Evolutionary conservation across 2,113 vertebrate species (phyloP).

Genomic region (Euleptes europaea): DNA sequence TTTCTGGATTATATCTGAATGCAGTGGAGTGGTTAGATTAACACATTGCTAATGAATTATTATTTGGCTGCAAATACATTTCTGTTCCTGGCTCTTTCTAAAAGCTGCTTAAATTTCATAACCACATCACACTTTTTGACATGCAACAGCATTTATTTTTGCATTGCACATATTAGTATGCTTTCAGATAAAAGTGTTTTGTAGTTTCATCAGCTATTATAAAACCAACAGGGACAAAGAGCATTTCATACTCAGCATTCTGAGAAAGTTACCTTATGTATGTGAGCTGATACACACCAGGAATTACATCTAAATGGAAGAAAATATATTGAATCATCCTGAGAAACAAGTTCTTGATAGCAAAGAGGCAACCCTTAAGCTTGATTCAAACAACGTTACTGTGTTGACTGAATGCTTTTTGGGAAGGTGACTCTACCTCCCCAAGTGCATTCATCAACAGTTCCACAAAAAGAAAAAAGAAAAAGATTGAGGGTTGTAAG

Average conservation of each 20-base stretch:
- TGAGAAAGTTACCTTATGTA: conserved; percentile 21
- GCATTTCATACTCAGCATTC: conserved; percentile 11
- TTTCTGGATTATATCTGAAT: too few species aligned
- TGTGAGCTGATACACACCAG: neutral
- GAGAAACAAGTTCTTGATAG: conserved; percentile 37
- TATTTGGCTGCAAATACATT: too few species aligned
- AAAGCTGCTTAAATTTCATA: too few species aligned
- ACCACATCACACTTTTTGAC: neutral
- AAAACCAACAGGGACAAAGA: conserved; percentile 1
- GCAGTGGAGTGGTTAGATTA: too few species aligned
- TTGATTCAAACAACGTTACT: neutral
- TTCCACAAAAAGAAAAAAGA: conserved; percentile 25
- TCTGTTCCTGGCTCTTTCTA: too few species aligned
- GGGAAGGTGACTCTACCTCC: too few species aligned
- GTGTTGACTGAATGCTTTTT: too few species aligned
- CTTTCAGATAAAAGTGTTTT: neutral
- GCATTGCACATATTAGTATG: conserved; percentile 4
- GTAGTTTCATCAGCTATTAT: neutral
- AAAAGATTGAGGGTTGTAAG: too few species aligned
- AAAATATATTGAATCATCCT: conserved; percentile 5
- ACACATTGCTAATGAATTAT: too few species aligned
- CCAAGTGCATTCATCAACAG: too few species aligned
- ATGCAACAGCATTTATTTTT: neutral
- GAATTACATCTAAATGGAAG: conserved; percentile 19
- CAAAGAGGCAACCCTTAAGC: conserved; percentile 1